These are phyloP conservation scores for Embiotoca jacksoni DNA, from an alignment of 2,113 vertebrate species.

Conservation along the genomic window DNA sequence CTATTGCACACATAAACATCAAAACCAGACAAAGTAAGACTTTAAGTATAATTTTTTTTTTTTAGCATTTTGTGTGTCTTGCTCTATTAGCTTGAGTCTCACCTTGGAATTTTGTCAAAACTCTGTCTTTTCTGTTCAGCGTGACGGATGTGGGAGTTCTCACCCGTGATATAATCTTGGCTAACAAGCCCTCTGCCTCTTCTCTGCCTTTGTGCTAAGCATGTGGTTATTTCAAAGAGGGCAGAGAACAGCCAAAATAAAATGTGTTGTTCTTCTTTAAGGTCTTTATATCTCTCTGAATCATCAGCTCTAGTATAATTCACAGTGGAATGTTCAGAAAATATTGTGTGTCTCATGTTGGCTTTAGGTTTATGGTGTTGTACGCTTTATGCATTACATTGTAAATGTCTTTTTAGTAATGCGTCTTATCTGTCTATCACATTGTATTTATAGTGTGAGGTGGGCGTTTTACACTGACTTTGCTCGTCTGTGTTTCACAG, in stretches of 20 bases:
- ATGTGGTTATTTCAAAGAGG: slow-evolving; percentile 40
- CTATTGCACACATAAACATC: neutral
- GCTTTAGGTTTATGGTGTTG: neutral
- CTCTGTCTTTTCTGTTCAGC: slow-evolving; percentile 25
- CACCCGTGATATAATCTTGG: slow-evolving; percentile 49
- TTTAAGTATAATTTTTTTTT: neutral
- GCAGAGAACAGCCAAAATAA: slow-evolving; percentile 24
- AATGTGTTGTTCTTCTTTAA: slow-evolving; percentile 2
- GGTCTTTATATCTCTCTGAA: neutral
- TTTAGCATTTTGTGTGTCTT: neutral
- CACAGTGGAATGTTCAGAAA: too few relatives aligned
- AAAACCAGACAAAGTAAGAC: neutral
- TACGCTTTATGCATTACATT: neutral
- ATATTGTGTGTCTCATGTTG: neutral
- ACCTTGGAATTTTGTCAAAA: slow-evolving; percentile 33
- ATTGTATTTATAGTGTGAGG: neutral
- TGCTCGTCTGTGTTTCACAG: slow-evolving; percentile 76
- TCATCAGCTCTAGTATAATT: too few relatives aligned
- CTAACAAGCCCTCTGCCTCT: slow-evolving; percentile 47
- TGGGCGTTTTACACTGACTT: slow-evolving; percentile 13
- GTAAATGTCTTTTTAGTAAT: neutral
- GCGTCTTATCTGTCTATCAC: neutral
- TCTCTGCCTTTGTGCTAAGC: slow-evolving; percentile 39
- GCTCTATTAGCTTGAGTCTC: neutral
- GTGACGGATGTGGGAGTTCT: slow-evolving; percentile 53